A percentile compares a stretch with the other conserved stretches of the same genome.
phyloP scores from a whole-genome alignment of 2,113 vertebrate species.

The Hylia prasina region DNA sequence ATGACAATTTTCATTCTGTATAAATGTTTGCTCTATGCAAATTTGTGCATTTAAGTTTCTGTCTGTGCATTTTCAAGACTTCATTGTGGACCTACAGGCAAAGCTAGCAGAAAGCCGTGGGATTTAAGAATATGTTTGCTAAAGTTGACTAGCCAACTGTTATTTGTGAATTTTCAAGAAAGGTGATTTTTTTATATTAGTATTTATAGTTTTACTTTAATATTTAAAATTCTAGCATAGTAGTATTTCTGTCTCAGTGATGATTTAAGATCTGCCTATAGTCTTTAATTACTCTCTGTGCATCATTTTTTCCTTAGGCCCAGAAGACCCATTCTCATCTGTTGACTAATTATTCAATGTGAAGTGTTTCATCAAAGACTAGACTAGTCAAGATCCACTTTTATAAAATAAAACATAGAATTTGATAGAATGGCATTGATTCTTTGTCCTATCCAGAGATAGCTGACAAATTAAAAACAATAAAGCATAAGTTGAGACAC shows the following conservation, averaged over 20 bases:
- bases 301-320: not conserved
- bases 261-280: not conserved
- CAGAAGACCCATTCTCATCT: not conserved
- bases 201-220: not conserved
- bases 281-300: not conserved
- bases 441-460: constrained; percentile 16
- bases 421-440: constrained; percentile 45
- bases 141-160: not conserved
- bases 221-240: not conserved
- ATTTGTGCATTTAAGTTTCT: not conserved
- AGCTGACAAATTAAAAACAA: constrained; percentile 58
- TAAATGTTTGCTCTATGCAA: not conserved
- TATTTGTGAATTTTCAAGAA: not conserved
- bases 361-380: constrained; percentile 21
- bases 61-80: not conserved
- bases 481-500: constrained; percentile 17
- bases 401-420: constrained; percentile 44
- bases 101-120: not conserved
- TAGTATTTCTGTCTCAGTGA: not conserved
- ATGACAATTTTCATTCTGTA: not conserved
- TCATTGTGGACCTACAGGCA: not conserved
- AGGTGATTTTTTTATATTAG: not conserved
- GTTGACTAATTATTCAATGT: not conserved
- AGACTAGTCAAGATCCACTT: not conserved
- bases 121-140: not conserved